Conservation (phyloP, 2,888 invertebrate genomes). For the Druceiella hillmani region DNA sequence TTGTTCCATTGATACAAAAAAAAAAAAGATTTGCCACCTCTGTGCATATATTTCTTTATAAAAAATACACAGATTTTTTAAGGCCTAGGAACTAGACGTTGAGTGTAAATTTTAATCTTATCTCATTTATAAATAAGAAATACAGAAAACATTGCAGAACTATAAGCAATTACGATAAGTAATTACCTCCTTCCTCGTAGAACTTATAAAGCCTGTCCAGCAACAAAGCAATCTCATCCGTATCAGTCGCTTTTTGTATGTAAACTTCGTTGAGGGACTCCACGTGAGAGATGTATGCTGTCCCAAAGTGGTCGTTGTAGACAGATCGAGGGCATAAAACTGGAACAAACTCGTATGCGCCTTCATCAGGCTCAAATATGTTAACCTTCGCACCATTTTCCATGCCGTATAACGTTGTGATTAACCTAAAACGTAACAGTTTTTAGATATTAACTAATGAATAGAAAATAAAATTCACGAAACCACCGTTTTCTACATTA, state of each 20-base stretch:
- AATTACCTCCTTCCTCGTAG: constrained; percentile 41
- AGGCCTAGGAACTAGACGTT: too few relatives aligned
- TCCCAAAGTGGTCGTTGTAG: constrained; percentile 52
- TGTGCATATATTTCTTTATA: too few relatives aligned
- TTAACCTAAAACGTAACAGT: constrained; percentile 44
- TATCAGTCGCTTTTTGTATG: constrained; percentile 52
- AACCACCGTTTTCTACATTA: not conserved
- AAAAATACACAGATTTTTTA: too few relatives aligned
- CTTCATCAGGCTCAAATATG: constrained; percentile 49
- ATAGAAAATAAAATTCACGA: not conserved
- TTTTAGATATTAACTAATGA: not conserved
- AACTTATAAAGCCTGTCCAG: constrained; percentile 54
- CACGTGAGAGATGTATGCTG: constrained; percentile 53
- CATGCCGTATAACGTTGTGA: constrained; percentile 58
- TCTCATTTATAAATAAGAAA: too few relatives aligned
- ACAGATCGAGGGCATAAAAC: constrained; percentile 61
- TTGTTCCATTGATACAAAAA: too few relatives aligned
- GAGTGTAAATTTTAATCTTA: too few relatives aligned
- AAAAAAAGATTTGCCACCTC: too few relatives aligned
- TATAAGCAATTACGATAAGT: constrained; percentile 1
- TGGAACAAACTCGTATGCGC: constrained; percentile 44
- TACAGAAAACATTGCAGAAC: constrained; percentile 2
- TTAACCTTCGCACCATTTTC: constrained; percentile 43
- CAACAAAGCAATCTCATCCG: constrained; percentile 45
- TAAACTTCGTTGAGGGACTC: constrained; percentile 56